phyloP scores from a whole-genome alignment of 2,888 invertebrate species.

The Drosophila setosimentum region DNA sequence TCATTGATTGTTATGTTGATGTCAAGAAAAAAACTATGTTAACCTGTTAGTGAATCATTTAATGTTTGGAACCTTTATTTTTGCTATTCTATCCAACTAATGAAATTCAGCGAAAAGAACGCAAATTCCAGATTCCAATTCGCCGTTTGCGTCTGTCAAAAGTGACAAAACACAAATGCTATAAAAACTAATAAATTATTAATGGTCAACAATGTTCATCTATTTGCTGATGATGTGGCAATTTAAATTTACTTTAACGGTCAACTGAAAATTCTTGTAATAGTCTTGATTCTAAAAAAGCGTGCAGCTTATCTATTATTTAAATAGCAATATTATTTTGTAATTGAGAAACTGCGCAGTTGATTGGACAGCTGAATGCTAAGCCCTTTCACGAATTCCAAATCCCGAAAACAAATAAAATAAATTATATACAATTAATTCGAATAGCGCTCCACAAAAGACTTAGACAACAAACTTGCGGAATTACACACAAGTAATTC shows the following conservation, averaged over 20 bases:
- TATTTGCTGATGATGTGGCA: conserved; percentile 43
- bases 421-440: conserved; percentile 3
- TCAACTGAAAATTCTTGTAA: conserved; percentile 22
- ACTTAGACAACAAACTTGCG: conserved; percentile 61
- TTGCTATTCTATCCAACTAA: conserved; percentile 24
- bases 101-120: conserved; percentile 27
- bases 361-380: conserved; percentile 34
- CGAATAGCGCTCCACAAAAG: conserved; percentile 30
- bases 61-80: conserved; percentile 42
- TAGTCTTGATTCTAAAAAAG: conserved; percentile 7
- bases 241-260: conserved; percentile 31
- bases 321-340: conserved; percentile 60
- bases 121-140: conserved; percentile 30
- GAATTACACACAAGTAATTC: conserved; percentile 37
- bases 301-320: conserved; percentile 67
- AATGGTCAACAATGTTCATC: conserved; percentile 21
- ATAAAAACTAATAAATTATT: conserved; percentile 21
- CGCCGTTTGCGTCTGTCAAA: conserved; percentile 35
- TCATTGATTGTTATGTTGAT: conserved; percentile 37
- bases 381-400: conserved; percentile 58
- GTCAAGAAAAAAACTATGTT: conserved; percentile 31
- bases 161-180: conserved; percentile 20
- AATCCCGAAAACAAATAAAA: conserved; percentile 22
- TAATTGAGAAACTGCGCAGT: conserved; percentile 70
- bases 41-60: conserved; percentile 71